Percentiles rank a stretch among this genome's conserved stretches.
These are phyloP conservation scores for Lottia scabra DNA, from an alignment of 2,888 invertebrate genomes.

Conservation along the genomic window DNA sequence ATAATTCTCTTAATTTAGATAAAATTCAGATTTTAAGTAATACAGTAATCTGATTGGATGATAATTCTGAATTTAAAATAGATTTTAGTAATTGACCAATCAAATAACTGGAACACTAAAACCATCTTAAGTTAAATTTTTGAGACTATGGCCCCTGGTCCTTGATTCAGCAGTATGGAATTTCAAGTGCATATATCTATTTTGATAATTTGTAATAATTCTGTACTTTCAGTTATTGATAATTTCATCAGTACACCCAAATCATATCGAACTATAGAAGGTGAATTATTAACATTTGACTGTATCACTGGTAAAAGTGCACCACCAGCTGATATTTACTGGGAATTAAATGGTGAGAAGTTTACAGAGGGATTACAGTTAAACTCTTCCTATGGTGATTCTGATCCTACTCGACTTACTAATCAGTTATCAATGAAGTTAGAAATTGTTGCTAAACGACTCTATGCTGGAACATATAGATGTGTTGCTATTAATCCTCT, in stretches of 20 bases:
- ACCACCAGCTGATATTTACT: slow-evolving; percentile 59
- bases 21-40: too few relatives aligned
- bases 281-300: slow-evolving; percentile 43
- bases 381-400: slow-evolving; percentile 46
- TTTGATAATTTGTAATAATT: too few relatives aligned
- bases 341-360: slow-evolving; percentile 65
- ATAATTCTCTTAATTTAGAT: too few relatives aligned
- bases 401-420: slow-evolving; percentile 34
- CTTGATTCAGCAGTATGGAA: too few relatives aligned
- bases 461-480: slow-evolving; percentile 39
- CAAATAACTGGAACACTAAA: too few relatives aligned
- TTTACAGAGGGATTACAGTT: slow-evolving; percentile 47
- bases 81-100: too few relatives aligned
- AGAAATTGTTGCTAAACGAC: slow-evolving; percentile 35
- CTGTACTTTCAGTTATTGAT: slow-evolving; percentile 56
- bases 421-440: slow-evolving; percentile 52
- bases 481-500: slow-evolving; percentile 56
- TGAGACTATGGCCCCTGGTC: too few relatives aligned
- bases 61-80: too few relatives aligned
- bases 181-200: too few relatives aligned
- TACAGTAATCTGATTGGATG: too few relatives aligned
- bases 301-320: slow-evolving; percentile 62
- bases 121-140: too few relatives aligned
- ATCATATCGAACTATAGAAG: slow-evolving; percentile 40
- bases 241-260: slow-evolving; percentile 53